Evolutionary conservation across 2,113 vertebrate genomes (phyloP).

Genomic region (Dermatemys mawii): DNA sequence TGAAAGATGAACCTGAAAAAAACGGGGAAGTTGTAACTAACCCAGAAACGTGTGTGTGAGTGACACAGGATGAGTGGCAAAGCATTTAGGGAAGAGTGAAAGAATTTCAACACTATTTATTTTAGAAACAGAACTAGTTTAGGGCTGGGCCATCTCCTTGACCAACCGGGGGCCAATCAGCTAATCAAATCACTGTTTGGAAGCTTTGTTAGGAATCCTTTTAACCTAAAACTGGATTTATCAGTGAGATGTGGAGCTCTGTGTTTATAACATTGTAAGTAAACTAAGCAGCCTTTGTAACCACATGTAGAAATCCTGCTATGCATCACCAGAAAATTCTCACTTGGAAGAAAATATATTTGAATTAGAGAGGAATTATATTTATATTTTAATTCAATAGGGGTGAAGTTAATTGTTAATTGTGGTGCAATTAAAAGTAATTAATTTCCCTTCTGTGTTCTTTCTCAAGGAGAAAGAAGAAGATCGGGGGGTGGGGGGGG

Average conservation of each 20-base stretch:
- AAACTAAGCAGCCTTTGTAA: slow-evolving; percentile 58
- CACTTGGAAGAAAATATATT: slow-evolving; percentile 50
- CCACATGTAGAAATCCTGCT: slow-evolving; percentile 54
- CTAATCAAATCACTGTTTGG: slow-evolving; percentile 43
- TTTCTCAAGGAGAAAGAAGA: slow-evolving; percentile 21
- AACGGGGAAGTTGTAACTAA: slow-evolving; percentile 77
- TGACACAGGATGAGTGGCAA: not conserved
- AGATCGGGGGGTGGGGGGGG: not conserved
- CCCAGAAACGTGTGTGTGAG: slow-evolving; percentile 84
- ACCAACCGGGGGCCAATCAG: slow-evolving; percentile 47
- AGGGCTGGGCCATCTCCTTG: slow-evolving; percentile 63
- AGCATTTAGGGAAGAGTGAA: slow-evolving; percentile 19
- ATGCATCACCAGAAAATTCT: slow-evolving; percentile 67
- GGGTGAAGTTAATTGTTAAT: slow-evolving; percentile 13
- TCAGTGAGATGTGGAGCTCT: slow-evolving; percentile 51
- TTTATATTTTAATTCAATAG: slow-evolving; percentile 33
- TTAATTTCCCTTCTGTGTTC: slow-evolving; percentile 34
- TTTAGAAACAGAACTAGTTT: slow-evolving; percentile 76
- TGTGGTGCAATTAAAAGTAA: slow-evolving; percentile 32
- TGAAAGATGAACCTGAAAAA: slow-evolving; percentile 79
- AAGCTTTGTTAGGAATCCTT: slow-evolving; percentile 34
- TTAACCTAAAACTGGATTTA: slow-evolving; percentile 60
- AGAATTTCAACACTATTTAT: slow-evolving; percentile 74
- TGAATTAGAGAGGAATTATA: slow-evolving; percentile 39
- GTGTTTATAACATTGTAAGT: slow-evolving; percentile 31